A percentile compares a stretch with the other conserved stretches of the same genome.
phyloP scores from a whole-genome alignment of 2,113 vertebrate genomes.

The Daboia siamensis region DNA sequence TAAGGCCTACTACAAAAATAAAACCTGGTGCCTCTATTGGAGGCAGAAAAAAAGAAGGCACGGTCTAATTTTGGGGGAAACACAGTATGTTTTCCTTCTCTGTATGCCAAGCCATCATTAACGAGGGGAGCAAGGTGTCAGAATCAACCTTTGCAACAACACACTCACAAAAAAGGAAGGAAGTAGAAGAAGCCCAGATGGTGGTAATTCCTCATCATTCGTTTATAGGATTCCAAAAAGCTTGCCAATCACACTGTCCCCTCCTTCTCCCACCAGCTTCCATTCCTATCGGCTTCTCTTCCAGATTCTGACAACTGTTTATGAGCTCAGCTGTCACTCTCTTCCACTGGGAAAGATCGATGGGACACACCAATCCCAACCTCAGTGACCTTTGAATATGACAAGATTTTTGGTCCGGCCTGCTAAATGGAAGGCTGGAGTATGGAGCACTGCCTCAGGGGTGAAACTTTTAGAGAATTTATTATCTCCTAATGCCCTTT shows the following conservation, averaged over 20 bases:
- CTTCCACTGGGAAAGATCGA: constrained; percentile 69
- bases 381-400: constrained; percentile 79
- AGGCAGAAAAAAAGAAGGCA: too few species aligned
- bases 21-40: too few species aligned
- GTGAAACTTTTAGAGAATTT: constrained; percentile 81
- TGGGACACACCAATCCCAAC: constrained; percentile 76
- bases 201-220: background rate
- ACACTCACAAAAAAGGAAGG: background rate
- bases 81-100: background rate
- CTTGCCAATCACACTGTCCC: constrained; percentile 13
- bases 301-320: constrained; percentile 67
- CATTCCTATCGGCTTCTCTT: constrained; percentile 46
- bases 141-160: background rate
- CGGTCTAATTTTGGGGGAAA: too few species aligned
- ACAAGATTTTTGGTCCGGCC: constrained; percentile 81
- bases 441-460: constrained; percentile 73
- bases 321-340: constrained; percentile 74
- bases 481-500: constrained; percentile 82
- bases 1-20: too few species aligned
- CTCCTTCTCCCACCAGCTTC: constrained; percentile 1
- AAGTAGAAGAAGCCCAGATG: background rate
- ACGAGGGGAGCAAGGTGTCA: background rate
- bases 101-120: background rate
- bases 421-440: constrained; percentile 75
- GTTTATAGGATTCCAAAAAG: constrained; percentile 36